phyloP scores from a whole-genome alignment of 2,797 vertebrate species.

The Sebastes steindachneri region DNA sequence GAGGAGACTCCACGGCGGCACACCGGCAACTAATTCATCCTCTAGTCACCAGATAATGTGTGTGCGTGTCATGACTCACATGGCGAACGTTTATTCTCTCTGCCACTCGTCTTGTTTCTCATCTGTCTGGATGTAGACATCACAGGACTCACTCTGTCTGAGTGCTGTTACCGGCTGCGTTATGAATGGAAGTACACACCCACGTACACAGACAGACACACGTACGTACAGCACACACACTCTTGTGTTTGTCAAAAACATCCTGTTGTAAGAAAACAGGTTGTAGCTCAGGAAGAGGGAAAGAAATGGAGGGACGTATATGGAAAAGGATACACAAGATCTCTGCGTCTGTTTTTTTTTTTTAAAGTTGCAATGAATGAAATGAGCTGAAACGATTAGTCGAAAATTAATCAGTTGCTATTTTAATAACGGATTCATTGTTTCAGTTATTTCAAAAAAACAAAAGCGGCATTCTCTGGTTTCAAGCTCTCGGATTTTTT shows the following conservation, averaged over 20 bases:
- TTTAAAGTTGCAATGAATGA: not conserved
- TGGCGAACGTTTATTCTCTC: slow-evolving; percentile 51
- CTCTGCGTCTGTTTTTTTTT: not conserved
- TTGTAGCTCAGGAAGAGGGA: not conserved
- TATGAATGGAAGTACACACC: slow-evolving; percentile 61
- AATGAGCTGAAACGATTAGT: not conserved
- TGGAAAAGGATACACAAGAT: not conserved
- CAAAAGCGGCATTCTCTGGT: not conserved
- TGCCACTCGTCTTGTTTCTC: slow-evolving; percentile 50
- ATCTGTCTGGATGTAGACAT: slow-evolving; percentile 64
- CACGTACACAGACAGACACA: slow-evolving; percentile 18
- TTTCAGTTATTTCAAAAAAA: not conserved
- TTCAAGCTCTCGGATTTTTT: not conserved
- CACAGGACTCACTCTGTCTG: slow-evolving; percentile 52
- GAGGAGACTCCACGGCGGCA: slow-evolving; percentile 25
- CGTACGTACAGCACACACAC: not conserved
- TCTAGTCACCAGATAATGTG: slow-evolving; percentile 26
- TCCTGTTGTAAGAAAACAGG: slow-evolving; percentile 8
- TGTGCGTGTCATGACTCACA: slow-evolving; percentile 43
- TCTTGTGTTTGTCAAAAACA: slow-evolving; percentile 15
- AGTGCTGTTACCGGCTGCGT: slow-evolving; percentile 39
- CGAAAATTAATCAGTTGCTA: not conserved
- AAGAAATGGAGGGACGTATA: not conserved
- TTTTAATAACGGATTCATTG: not conserved
- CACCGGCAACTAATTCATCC: slow-evolving; percentile 45